A percentile compares a stretch with the other conserved stretches of the same genome.
Conservation (phyloP, 2,888 invertebrate genomes). For the Sinohyriopsis cumingii region DNA sequence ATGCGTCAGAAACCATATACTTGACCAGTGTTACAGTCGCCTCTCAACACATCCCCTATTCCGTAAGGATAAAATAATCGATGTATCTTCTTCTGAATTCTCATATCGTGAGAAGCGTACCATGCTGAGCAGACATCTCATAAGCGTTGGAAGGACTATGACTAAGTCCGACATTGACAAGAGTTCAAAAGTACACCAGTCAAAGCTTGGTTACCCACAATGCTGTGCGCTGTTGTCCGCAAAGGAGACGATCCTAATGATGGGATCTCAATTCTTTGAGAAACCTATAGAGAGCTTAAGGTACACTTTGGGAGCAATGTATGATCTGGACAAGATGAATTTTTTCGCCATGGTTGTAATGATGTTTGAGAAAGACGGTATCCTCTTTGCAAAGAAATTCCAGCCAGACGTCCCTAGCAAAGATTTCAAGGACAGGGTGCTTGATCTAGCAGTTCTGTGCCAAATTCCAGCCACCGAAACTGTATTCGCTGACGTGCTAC, state of each 20-base stretch:
- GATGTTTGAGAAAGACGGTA: constrained; percentile 41
- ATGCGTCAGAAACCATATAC: constrained; percentile 29
- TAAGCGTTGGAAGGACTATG: constrained; percentile 18
- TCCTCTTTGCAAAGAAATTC: constrained; percentile 22
- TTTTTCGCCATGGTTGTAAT: constrained; percentile 31
- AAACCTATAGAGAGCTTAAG: constrained; percentile 26
- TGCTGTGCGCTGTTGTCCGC: constrained; percentile 33
- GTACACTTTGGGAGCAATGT: constrained; percentile 26
- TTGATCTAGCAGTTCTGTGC: constrained; percentile 30
- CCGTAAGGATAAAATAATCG: constrained; percentile 28
- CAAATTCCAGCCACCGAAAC: constrained; percentile 25
- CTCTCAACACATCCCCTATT: constrained; percentile 27
- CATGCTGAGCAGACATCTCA: constrained; percentile 22
- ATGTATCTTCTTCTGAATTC: constrained; percentile 26
- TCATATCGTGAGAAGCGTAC: constrained; percentile 15
- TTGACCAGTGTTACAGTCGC: constrained; percentile 28
- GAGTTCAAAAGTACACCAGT: constrained; percentile 21
- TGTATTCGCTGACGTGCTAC: constrained; percentile 18
- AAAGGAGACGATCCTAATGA: constrained; percentile 24
- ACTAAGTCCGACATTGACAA: constrained; percentile 34
- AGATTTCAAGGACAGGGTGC: constrained; percentile 19
- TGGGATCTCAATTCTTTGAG: constrained; percentile 37
- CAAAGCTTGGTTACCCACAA: constrained; percentile 33
- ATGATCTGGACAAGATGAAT: constrained; percentile 33
- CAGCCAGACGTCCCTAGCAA: constrained; percentile 23